Base-by-base conservation (phyloP, 2,797 vertebrate species). In the Coracias cyanogaster region DNA sequence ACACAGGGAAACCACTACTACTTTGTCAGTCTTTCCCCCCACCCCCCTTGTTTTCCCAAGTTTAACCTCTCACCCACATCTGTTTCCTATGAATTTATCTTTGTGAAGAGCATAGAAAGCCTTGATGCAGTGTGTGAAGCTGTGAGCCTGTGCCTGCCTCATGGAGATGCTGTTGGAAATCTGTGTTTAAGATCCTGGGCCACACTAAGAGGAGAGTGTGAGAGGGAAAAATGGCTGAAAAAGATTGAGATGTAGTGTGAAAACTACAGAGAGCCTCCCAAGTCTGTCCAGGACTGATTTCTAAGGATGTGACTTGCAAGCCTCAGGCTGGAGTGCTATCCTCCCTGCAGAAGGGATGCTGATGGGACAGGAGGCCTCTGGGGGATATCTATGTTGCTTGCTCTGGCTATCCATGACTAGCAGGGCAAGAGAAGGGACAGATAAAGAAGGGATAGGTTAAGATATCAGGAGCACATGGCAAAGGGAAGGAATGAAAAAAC, bases 51-150 rank as follows among this genome's bases (percentile, higher is more conserved):
- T 96, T 96, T 96, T 89, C 84, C 89, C 20, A 20, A 90, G 72
- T 76, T 85, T 90, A 95, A 97, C 97, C 97, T 98, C 92, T 98
- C 76, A 86, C 97, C 96, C 94, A 97, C 93, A 97, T 98, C 97
- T 97, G 95, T 97, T 97, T 97, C 90, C 94, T 90, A 77, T 78
- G 62, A 85, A 73, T 71, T 58, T 82, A 48, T 89, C 66, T 54
- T 33, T 57, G 77, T 33, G 55, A 48, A 58, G 52, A 78, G 57
- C 48, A 39, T 31, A 28, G 13, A 70, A 71, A 87, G 66, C 66
- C 61, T 58, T 4, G n/a, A 20, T 88, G 86, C 31, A 69, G 41
- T 73, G 82, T n/a, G 15, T 64, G 52, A 78, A 79, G 82, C 76
- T 33, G 16, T 41, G 33, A 41, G 67, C 43, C 28, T 33, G 21